Conservation (phyloP, 2,113 vertebrate species). For the Pseudopipra pipra region DNA sequence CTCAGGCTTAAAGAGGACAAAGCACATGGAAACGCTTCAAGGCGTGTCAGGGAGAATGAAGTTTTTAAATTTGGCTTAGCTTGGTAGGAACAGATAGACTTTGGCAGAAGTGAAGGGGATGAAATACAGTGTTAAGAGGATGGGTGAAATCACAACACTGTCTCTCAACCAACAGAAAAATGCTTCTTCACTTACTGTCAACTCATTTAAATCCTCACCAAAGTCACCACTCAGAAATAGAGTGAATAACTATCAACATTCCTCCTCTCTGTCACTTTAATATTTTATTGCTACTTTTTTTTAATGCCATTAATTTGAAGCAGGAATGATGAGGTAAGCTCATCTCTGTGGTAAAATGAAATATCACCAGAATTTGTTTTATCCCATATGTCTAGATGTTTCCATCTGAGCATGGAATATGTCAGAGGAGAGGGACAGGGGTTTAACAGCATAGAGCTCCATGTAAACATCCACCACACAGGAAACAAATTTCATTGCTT, state of each 20-base stretch:
- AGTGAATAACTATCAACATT: not conserved
- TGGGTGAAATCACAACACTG: not conserved
- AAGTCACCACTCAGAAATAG: not conserved
- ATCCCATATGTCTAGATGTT: not conserved
- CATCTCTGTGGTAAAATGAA: conserved; percentile 7
- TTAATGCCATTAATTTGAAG: not conserved
- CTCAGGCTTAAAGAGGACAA: not conserved
- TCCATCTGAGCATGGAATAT: not conserved
- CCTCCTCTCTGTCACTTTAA: not conserved
- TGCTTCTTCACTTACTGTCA: not conserved
- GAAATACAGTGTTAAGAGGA: not conserved
- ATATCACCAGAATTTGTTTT: not conserved
- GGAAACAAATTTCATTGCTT: conserved; percentile 7
- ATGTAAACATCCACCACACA: conserved; percentile 26
- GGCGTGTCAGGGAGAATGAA: not conserved
- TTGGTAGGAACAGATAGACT: not conserved
- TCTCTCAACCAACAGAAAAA: not conserved
- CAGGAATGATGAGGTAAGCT: conserved; percentile 28
- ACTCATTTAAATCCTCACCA: not conserved
- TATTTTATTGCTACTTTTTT: not conserved
- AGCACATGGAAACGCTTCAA: conserved; percentile 43
- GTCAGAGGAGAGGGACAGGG: not conserved
- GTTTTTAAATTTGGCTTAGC: not conserved
- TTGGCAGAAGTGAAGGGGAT: not conserved
- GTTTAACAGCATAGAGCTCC: conserved; percentile 4